Percentiles rank a stretch among this genome's conserved stretches.
phyloP scores from a whole-genome alignment of 2,113 vertebrate genomes.

The Scartelaos histophorus region DNA sequence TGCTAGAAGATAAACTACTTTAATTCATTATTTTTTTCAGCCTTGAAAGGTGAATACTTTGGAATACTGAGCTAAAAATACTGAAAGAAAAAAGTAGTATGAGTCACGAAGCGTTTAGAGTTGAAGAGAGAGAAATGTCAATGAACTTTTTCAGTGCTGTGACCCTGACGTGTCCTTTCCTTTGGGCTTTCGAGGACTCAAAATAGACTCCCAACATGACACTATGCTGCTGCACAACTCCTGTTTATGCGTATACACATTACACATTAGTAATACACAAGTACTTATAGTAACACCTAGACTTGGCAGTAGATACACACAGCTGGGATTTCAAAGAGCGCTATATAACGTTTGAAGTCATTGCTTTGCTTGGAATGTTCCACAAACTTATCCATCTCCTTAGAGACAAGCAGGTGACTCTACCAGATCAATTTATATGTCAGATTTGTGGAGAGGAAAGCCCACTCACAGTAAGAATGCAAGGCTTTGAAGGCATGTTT shows the following conservation, averaged over 20 bases:
- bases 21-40: not conserved
- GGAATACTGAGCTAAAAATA: not conserved
- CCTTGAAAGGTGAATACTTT: not conserved
- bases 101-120: not conserved
- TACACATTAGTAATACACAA: conserved; percentile 17
- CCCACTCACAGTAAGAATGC: too few species aligned
- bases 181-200: conserved; percentile 51
- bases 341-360: too few species aligned
- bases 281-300: not conserved
- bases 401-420: too few species aligned
- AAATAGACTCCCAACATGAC: conserved; percentile 65
- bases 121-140: conserved; percentile 58
- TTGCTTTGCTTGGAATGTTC: too few species aligned
- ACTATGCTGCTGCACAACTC: conserved; percentile 28
- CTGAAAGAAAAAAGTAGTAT: not conserved
- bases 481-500: too few species aligned
- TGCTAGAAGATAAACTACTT: not conserved
- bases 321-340: not conserved
- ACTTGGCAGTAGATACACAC: not conserved
- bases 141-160: conserved; percentile 55
- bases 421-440: too few species aligned
- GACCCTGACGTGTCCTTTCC: conserved; percentile 64
- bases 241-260: conserved; percentile 13
- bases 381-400: too few species aligned
- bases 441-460: too few species aligned